Conservation (phyloP, 2,113 vertebrate genomes). For the Chlamydotis undulata region DNA sequence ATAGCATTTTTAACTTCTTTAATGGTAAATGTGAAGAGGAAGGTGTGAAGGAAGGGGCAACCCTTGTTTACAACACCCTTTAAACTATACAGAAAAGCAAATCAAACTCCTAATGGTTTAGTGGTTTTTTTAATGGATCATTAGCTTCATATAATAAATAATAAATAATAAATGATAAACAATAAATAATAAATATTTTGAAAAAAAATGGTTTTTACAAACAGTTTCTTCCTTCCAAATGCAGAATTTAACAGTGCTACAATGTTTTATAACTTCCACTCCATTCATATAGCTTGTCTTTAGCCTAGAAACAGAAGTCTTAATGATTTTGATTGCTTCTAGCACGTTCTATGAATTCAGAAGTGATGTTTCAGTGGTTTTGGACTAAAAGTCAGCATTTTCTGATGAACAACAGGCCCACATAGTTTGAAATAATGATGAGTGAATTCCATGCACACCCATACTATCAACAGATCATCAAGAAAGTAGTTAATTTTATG, state of each 20-base stretch:
- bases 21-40: not conserved
- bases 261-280: conserved; percentile 61
- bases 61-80: not conserved
- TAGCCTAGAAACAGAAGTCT: conserved; percentile 42
- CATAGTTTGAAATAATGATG: conserved; percentile 14
- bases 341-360: conserved; percentile 29
- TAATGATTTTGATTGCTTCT: conserved; percentile 57
- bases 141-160: conserved; percentile 51
- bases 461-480: conserved; percentile 56
- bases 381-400: conserved; percentile 31
- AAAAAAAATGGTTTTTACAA: conserved; percentile 56
- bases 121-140: not conserved
- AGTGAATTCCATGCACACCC: conserved; percentile 30
- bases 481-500: conserved; percentile 33
- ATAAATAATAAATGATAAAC: conserved; percentile 59
- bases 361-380: conserved; percentile 45
- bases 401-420: conserved; percentile 48
- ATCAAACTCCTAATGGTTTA: not conserved
- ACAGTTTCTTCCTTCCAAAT: conserved; percentile 56
- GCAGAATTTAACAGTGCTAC: conserved; percentile 61
- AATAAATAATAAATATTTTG: conserved; percentile 69
- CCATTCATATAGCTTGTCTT: conserved; percentile 34
- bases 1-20: not conserved
- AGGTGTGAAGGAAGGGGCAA: not conserved
- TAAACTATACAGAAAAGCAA: conserved; percentile 17